A percentile compares a stretch with the other conserved stretches of the same genome.
These are phyloP conservation scores for Drosophila sproati DNA, from an alignment of 1,140 invertebrate genomes.

Conservation along the genomic window DNA sequence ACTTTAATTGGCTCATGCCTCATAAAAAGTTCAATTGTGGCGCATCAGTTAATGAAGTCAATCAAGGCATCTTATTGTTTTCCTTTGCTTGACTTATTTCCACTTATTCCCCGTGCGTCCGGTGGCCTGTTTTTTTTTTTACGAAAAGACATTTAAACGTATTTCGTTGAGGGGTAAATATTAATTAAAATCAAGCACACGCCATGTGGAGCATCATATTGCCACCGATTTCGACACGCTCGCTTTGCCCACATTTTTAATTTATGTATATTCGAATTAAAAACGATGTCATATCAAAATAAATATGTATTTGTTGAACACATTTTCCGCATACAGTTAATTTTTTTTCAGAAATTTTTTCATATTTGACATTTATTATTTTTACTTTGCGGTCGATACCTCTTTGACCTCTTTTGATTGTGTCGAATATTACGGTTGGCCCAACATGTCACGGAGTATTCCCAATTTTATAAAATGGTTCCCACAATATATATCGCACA, in stretches of 20 bases:
- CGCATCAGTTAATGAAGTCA: slow-evolving; percentile 21
- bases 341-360: slow-evolving; percentile 17
- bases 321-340: slow-evolving; percentile 9
- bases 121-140: not conserved
- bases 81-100: not conserved
- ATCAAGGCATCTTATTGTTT: slow-evolving; percentile 17
- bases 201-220: slow-evolving; percentile 8
- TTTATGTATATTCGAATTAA: slow-evolving; percentile 5
- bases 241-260: not conserved
- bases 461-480: slow-evolving; percentile 8
- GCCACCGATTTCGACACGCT: not conserved
- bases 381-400: slow-evolving; percentile 16
- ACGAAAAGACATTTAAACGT: not conserved
- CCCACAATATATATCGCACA: not conserved
- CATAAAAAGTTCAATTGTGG: slow-evolving; percentile 34
- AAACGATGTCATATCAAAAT: not conserved
- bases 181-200: slow-evolving; percentile 32
- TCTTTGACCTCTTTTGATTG: slow-evolving; percentile 5
- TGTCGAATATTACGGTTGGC: not conserved
- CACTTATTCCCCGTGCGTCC: not conserved
- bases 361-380: slow-evolving; percentile 56
- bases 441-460: slow-evolving; percentile 1
- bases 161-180: not conserved
- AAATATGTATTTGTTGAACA: not conserved
- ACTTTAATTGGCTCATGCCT: slow-evolving; percentile 54